These are phyloP conservation scores for Acropora yongei DNA, from an alignment of 64 coral and sea anemone species.

Conservation along the genomic window DNA sequence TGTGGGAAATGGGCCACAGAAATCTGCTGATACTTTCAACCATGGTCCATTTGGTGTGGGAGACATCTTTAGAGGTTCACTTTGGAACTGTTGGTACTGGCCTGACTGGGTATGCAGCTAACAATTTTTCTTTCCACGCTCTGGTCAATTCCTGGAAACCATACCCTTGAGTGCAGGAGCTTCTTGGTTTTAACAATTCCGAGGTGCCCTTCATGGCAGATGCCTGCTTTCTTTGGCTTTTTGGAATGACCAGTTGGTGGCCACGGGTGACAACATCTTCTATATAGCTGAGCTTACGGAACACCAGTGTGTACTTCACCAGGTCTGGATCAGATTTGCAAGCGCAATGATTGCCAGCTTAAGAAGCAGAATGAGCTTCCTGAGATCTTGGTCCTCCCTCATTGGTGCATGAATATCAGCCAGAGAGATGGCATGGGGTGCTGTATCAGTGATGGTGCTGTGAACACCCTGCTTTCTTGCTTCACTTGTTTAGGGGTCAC, in stretches of 20 bases:
- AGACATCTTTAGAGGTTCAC: slow-evolving; percentile 36
- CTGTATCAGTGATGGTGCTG: background rate
- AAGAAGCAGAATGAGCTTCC: background rate
- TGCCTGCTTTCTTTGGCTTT: background rate
- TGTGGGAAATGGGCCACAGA: slow-evolving; percentile 47
- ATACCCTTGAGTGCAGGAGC: background rate
- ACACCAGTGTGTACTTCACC: background rate
- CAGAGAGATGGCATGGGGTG: background rate
- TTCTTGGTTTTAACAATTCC: background rate
- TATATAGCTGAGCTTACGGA: background rate
- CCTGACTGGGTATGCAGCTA: slow-evolving; percentile 13
- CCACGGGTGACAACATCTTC: background rate
- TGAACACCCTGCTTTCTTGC: background rate
- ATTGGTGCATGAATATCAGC: background rate
- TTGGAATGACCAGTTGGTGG: slow-evolving; percentile 15
- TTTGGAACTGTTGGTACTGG: background rate
- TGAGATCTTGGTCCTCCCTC: background rate
- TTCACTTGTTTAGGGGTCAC: background rate
- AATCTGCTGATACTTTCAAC: slow-evolving; percentile 45
- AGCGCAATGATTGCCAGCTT: background rate
- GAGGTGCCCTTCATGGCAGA: slow-evolving; percentile 28
- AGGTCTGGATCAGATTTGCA: background rate
- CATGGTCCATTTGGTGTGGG: slow-evolving; percentile 49
- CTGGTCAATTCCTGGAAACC: slow-evolving; percentile 63
- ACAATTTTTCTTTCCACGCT: background rate